Conservation (phyloP, 2,888 invertebrate species). For the Coenonympha arcania region DNA sequence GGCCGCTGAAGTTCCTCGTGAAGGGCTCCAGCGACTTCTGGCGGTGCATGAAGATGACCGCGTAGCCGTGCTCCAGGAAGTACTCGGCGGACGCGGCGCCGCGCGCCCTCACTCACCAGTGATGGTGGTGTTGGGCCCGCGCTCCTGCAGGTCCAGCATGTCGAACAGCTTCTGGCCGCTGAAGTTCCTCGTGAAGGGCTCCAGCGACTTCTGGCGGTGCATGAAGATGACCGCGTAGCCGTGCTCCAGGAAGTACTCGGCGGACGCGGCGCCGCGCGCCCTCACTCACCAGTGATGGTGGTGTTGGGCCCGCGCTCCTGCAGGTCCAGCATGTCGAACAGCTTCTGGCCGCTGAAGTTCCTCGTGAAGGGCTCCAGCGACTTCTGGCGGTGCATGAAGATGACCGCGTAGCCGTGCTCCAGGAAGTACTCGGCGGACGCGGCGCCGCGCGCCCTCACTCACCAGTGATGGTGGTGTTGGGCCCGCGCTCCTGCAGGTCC, state of each 20-base stretch:
- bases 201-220: constrained; percentile 89
- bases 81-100: constrained; percentile 97
- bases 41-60: constrained; percentile 95
- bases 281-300: constrained; percentile 75
- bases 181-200: constrained; percentile 93
- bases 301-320: constrained; percentile 77
- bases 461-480: constrained; percentile 79
- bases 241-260: constrained; percentile 92
- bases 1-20: constrained; percentile 87
- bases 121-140: constrained; percentile 77
- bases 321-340: constrained; percentile 84
- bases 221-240: constrained; percentile 95
- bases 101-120: constrained; percentile 76
- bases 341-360: constrained; percentile 85
- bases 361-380: constrained; percentile 93
- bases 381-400: constrained; percentile 93
- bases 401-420: constrained; percentile 86
- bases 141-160: constrained; percentile 80
- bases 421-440: constrained; percentile 97
- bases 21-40: constrained; percentile 93
- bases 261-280: constrained; percentile 91
- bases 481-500: constrained; percentile 76
- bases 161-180: constrained; percentile 84
- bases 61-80: constrained; percentile 87
- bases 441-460: constrained; percentile 81